Evolutionary conservation across 2,888 invertebrate genomes (phyloP).

Genomic region (Cheiracanthium punctorium): DNA sequence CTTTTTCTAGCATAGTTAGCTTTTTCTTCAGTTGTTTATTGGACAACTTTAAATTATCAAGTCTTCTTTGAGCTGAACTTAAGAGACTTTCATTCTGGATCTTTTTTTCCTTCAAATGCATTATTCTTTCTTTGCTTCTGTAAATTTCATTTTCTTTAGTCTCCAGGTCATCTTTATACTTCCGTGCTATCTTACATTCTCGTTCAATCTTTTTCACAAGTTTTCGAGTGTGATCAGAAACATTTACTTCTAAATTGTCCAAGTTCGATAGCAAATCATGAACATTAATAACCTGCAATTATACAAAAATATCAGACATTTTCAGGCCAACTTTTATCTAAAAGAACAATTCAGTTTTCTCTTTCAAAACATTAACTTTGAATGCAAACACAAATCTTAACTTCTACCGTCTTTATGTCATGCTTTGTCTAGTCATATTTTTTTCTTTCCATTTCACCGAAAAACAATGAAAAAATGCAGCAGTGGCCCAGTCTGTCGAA

Average conservation of each 20-base stretch:
- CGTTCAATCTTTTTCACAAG: neutral
- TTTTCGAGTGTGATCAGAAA: neutral
- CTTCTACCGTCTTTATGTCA: no score
- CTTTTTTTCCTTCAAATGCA: neutral
- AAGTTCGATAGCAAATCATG: no score
- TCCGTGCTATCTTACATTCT: neutral
- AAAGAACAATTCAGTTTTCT: no score
- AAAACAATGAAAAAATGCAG: no score
- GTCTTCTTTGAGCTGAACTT: neutral
- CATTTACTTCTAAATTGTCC: neutral
- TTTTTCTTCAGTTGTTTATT: neutral
- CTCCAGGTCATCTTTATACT: neutral
- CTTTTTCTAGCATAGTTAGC: neutral
- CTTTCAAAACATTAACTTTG: no score
- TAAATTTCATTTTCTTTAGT: neutral
- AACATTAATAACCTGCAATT: no score
- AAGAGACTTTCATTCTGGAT: neutral
- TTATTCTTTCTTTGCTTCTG: neutral
- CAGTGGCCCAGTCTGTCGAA: no score
- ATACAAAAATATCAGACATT: neutral
- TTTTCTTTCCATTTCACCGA: no score
- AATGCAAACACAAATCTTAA: no score
- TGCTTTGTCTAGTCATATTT: no score
- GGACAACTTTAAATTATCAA: neutral
- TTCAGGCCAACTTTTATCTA: no score